A percentile compares a stretch with the other conserved stretches of the same genome.
phyloP scores from a whole-genome alignment of 2,113 vertebrate species.

The Dasyornis broadbenti region DNA sequence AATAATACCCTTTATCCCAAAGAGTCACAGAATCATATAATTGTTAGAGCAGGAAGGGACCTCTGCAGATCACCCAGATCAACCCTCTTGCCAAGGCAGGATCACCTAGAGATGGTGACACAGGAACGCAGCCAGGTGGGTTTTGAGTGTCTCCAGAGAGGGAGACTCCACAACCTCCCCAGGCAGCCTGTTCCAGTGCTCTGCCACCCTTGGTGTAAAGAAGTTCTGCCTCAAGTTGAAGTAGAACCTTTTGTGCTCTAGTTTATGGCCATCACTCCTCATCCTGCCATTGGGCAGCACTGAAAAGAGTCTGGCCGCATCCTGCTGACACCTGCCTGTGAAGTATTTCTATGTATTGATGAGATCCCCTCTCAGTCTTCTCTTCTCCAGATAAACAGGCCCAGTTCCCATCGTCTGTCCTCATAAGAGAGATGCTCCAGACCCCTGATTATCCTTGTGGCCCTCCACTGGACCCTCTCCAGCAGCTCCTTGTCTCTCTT shows the following conservation, averaged over 20 bases:
- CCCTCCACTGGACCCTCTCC: neutral
- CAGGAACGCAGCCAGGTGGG: accelerated
- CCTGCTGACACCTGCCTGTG: neutral
- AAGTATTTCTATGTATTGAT: neutral
- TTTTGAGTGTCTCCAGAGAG: neutral
- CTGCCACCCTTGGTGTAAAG: neutral
- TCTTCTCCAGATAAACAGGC: neutral
- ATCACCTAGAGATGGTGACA: neutral
- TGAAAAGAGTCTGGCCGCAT: neutral
- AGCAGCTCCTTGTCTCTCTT: neutral
- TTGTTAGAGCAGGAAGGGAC: neutral
- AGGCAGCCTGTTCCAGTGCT: neutral
- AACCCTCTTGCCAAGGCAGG: neutral
- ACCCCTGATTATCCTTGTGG: neutral
- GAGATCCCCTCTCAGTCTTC: neutral
- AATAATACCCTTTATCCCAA: neutral
- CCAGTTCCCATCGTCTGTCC: neutral
- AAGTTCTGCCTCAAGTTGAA: accelerated
- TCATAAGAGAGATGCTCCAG: neutral
- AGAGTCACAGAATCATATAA: neutral
- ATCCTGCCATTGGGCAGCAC: accelerated
- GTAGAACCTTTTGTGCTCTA: neutral
- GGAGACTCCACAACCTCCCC: neutral
- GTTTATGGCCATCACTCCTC: accelerated
- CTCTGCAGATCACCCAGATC: neutral